Conservation (phyloP, 2,888 invertebrate genomes). For the Euclidia mi region DNA sequence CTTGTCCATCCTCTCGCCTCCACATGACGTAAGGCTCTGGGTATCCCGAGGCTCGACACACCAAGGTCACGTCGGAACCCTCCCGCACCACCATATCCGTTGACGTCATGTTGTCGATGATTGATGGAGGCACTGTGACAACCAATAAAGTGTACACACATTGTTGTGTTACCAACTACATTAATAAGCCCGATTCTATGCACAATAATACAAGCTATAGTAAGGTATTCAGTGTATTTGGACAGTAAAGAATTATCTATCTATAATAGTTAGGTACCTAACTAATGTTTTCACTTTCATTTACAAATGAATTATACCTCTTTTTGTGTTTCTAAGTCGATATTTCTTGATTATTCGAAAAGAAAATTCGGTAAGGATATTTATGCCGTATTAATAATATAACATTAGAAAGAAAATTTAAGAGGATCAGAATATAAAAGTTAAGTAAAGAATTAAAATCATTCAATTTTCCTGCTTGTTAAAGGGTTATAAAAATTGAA, state of each 20-base stretch:
- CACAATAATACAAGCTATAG: background rate
- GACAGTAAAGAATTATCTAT: too few species aligned
- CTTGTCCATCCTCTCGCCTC: conserved; percentile 96
- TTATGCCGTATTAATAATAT: too few species aligned
- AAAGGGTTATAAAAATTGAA: background rate
- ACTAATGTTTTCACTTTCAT: too few species aligned
- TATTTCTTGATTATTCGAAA: conserved; percentile 10
- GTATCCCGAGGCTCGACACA: conserved; percentile 96
- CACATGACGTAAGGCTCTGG: conserved; percentile 98
- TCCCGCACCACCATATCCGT: conserved; percentile 98
- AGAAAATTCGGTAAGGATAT: conserved; percentile 4
- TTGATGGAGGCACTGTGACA: conserved; percentile 95
- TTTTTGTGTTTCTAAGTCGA: background rate
- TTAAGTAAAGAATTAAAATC: conserved; percentile 12
- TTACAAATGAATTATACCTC: background rate
- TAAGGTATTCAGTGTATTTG: too few species aligned
- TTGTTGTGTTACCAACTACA: conserved; percentile 28
- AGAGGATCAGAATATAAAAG: conserved; percentile 7
- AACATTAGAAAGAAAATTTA: background rate
- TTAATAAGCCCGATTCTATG: conserved; percentile 26
- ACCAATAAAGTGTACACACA: conserved; percentile 27
- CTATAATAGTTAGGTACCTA: too few species aligned
- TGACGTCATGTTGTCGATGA: conserved; percentile 96
- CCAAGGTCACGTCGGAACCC: conserved; percentile 96
- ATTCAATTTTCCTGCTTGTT: background rate